A percentile compares a stretch with the other conserved stretches of the same genome.
Conservation (phyloP, 1,140 invertebrate genomes). For the Bombyx mori region ASM3026992v2 NC_085130.1:715501-716000, state of each 20-base stretch:
- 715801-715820: not conserved
- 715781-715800: not conserved
- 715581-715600: constrained; percentile 91
- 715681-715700: constrained; percentile 22
- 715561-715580: constrained; percentile 88
- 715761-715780: constrained; percentile 74
- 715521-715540: constrained; percentile 90
- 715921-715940: constrained; percentile 50
- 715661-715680: too few relatives aligned
- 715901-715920: constrained; percentile 34
- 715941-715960: constrained; percentile 44
- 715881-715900: constrained; percentile 78
- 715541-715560: constrained; percentile 86
- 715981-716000: not conserved
- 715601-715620: constrained; percentile 90
- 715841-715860: constrained; percentile 91
- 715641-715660: too few relatives aligned
- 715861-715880: constrained; percentile 98
- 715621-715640: constrained; percentile 69
- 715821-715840: constrained; percentile 66
- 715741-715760: constrained; percentile 87
- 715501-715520: constrained; percentile 92
- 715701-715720: constrained; percentile 83
- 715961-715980: constrained; percentile 19
- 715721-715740: constrained; percentile 91